Conservation (phyloP, 2,113 vertebrate genomes). For the Xenopus laevis region DNA sequence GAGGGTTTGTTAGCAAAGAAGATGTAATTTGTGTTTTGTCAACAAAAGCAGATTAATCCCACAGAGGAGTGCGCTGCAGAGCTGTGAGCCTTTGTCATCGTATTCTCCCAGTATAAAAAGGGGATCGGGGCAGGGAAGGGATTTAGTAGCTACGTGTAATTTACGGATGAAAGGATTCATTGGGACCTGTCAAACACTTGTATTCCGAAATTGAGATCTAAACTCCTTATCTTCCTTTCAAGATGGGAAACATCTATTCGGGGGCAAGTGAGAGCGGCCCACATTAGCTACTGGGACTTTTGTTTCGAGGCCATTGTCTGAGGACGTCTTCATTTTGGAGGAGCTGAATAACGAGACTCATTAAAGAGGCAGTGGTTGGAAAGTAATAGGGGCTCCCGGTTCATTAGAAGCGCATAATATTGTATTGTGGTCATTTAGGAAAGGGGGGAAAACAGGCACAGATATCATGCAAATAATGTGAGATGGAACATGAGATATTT, state of each 20-base stretch:
- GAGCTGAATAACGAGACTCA: no score
- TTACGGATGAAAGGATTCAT: constrained; percentile 69
- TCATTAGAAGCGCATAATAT: no score
- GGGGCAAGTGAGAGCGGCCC: constrained; percentile 52
- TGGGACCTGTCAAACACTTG: constrained; percentile 66
- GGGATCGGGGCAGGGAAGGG: constrained; percentile 55
- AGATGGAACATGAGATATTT: no score
- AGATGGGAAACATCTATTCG: constrained; percentile 59
- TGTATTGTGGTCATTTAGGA: no score
- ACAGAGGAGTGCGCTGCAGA: constrained; percentile 67
- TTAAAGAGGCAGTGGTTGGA: no score
- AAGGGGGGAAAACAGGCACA: no score
- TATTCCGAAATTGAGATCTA: constrained; percentile 60
- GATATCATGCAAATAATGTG: no score
- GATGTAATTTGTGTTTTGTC: constrained; percentile 79
- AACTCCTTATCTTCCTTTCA: constrained; percentile 60
- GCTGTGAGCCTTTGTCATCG: constrained; percentile 63
- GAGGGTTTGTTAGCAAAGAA: constrained; percentile 61
- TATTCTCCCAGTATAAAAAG: constrained; percentile 56
- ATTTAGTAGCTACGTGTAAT: constrained; percentile 67
- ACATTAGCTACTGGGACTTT: background rate
- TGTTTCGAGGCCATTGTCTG: background rate
- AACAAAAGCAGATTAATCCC: constrained; percentile 78
- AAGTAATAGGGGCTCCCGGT: no score
- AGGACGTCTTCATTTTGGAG: background rate